Percentiles rank a stretch among this genome's conserved stretches.
Evolutionary conservation across 2,797 vertebrate genomes (phyloP).

Genomic region (Otolemur crassicaudatus): DNA sequence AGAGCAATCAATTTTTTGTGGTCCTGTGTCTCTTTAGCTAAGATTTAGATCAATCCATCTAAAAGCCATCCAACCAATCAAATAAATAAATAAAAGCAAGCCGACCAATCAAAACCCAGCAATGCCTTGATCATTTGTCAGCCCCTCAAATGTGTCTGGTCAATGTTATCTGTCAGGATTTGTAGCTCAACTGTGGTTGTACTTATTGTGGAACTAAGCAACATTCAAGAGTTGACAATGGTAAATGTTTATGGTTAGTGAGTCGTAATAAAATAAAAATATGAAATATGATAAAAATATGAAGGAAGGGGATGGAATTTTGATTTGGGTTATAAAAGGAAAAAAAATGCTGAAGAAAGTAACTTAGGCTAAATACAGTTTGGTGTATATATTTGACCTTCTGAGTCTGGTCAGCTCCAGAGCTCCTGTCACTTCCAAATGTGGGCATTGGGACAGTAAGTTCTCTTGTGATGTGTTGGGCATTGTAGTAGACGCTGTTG

Average conservation of each 20-base stretch:
- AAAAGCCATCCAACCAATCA: neutral
- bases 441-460: neutral
- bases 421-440: neutral
- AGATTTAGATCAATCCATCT: slow-evolving; percentile 14
- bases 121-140: neutral
- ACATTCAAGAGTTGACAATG: neutral
- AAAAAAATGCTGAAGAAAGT: neutral
- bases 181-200: neutral
- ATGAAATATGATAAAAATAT: neutral
- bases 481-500: neutral
- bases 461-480: neutral
- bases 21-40: neutral
- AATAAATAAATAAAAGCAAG: neutral
- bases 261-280: slow-evolving; percentile 12
- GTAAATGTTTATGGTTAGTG: neutral
- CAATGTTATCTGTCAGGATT: neutral
- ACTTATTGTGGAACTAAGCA: neutral
- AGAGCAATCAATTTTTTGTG: neutral
- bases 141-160: neutral
- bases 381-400: neutral
- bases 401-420: neutral
- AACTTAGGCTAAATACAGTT: neutral
- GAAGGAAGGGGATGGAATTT: neutral
- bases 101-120: neutral
- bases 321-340: slow-evolving; percentile 1